Evolutionary conservation across 1,140 invertebrate genomes (phyloP), one percentile per base, ranked within the genome.

Genomic region (Eriosoma lanigerum): DNA sequence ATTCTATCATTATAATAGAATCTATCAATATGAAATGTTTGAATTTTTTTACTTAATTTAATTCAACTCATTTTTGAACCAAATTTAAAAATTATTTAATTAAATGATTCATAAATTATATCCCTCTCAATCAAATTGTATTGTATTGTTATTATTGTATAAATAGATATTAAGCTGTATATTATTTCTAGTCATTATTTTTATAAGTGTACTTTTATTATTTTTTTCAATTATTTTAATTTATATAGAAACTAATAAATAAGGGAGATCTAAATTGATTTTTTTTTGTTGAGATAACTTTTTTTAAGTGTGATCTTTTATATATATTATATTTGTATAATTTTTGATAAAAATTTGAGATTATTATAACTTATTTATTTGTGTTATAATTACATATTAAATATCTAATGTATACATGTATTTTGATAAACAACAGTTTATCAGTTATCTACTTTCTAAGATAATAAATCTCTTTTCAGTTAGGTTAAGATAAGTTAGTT

Each of bases 131-230:
- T n/a, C n/a, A n/a, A n/a, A n/a, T n/a, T 38, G 32, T 38, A 38
- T 38, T 38, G 32, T 38, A 38, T 38, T 29, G 26, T 60, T 64
- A 38, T 38, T 64, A 38, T 64, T 62, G 1, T 64, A n/a, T 64
- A 17, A 64, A 32, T 64, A 32, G 24, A 64, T 64, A 32, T 19
- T n/a, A 0, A n/a, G n/a, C 8, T 64, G 26, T 38, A 64, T 1
- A n/a, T 48, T 48, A 64, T 19, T 64, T 64, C 60, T 64, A 64
- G 60, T 64, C 60, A 64, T 64, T 32, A 21, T 32, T 62, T 32
- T 19, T 64, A 1, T n/a, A 15, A 29, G 32, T 64, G 24, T 32
- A 64, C 38, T 64, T 26, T 64, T 64, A 19, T 32, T 29, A 32
- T 17, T 29, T 62, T 62, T 32, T 62, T 62, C n/a, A 64, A n/a